Evolutionary conservation across 2,113 vertebrate genomes (phyloP), one percentile per base, ranked within the genome.

Genomic region (Spea multiplicata): DNA sequence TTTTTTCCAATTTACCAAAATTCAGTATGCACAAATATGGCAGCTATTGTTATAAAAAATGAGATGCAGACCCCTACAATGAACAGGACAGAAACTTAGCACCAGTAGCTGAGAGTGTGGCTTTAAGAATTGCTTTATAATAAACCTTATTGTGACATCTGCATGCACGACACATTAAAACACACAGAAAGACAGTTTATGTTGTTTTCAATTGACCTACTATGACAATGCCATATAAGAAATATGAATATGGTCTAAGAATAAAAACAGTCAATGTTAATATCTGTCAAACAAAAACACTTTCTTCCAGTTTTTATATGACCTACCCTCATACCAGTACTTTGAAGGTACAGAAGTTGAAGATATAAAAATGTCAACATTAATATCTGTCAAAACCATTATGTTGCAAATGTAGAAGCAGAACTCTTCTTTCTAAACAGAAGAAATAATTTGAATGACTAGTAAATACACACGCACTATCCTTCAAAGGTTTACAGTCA

Each of bases 301-400:
- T 17, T 77, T 61, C 48, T 17, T 70, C 59, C 55, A 69, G 30
- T 61, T 62, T 62, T 77, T 77, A 77, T 17, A 70, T 77, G 75
- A 77, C 67, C 75, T 77, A 77, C 75, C 67, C 75, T 70, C 52
- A 70, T 77, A 77, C 75, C 67, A 77, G 75, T 70, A 62, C 55
- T 70, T 49, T 13, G 59, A 77, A 77, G 55, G 67, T 77, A 62
- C 55, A 70, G 62, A 61, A 61, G 55, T 49, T 71, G 46, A 62
- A 77, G 55, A 70, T 67, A 50, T 70, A 77, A 62, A 77, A 50
- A 53, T 70, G 75, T 70, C 75, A 77, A 77, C 53, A 70, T 44
- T 13, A 49, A 77, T 77, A 70, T 70, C 45, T 71, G 67, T 77
- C 75, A 77, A 70, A 61, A n/a, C 50, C 10, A 68, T 71, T 44